These are phyloP conservation scores for Thecophora atra DNA, from an alignment of 2,888 invertebrate genomes.

Conservation along the genomic window DNA sequence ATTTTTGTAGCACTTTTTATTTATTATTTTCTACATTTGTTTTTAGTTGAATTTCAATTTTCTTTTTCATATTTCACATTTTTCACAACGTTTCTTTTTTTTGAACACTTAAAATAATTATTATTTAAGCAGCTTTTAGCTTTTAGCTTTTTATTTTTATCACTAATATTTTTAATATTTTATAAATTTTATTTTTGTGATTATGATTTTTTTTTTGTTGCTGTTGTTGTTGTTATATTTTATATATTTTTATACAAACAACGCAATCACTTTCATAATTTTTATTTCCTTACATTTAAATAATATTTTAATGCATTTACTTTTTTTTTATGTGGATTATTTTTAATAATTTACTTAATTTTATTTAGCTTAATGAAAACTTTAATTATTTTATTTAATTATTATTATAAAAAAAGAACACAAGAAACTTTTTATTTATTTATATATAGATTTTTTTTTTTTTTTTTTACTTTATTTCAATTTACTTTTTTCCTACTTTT, in stretches of 20 bases:
- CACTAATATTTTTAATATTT: constrained; percentile 40
- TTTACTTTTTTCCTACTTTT: constrained; percentile 14
- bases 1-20: background rate
- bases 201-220: constrained; percentile 40
- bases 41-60: constrained; percentile 35
- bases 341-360: constrained; percentile 35
- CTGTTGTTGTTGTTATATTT: constrained; percentile 25
- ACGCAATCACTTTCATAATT: constrained; percentile 34
- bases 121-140: constrained; percentile 22
- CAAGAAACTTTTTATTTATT: constrained; percentile 37
- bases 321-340: too few relatives aligned
- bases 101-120: constrained; percentile 37
- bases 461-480: background rate
- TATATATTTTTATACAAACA: constrained; percentile 17
- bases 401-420: constrained; percentile 48
- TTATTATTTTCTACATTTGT: constrained; percentile 40
- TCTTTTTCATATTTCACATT: constrained; percentile 21
- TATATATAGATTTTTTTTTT: constrained; percentile 17
- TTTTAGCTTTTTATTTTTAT: constrained; percentile 31
- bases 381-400: constrained; percentile 34
- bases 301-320: constrained; percentile 32
- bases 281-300: constrained; percentile 25
- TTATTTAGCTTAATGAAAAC: constrained; percentile 35
- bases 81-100: constrained; percentile 18
- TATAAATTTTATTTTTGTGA: constrained; percentile 44